These are phyloP conservation scores for Ophion ventricosus DNA, from an alignment of 2,888 invertebrate genomes.

Conservation along the genomic window DNA sequence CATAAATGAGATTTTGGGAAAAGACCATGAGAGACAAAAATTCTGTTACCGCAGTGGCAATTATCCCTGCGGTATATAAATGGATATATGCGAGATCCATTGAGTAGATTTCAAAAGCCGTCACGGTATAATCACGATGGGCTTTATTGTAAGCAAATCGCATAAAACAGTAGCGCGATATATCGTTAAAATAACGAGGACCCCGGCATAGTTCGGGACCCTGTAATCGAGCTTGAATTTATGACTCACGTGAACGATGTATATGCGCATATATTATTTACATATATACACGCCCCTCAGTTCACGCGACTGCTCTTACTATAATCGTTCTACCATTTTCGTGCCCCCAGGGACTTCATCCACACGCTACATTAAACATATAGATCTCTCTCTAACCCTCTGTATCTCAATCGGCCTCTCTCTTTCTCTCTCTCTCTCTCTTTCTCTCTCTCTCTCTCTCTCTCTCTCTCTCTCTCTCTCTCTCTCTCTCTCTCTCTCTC, in stretches of 20 bases:
- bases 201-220: slow-evolving; percentile 19
- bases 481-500: too few relatives aligned
- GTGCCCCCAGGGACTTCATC: slow-evolving; percentile 56
- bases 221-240: slow-evolving; percentile 55
- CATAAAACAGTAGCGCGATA: slow-evolving; percentile 10
- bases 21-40: neutral
- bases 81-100: slow-evolving; percentile 1
- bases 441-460: too few relatives aligned
- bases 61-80: neutral
- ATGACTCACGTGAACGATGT: slow-evolving; percentile 22
- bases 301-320: slow-evolving; percentile 43
- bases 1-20: too few relatives aligned
- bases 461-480: too few relatives aligned
- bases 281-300: slow-evolving; percentile 31
- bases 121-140: slow-evolving; percentile 43
- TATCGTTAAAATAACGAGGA: slow-evolving; percentile 47
- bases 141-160: slow-evolving; percentile 32
- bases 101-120: slow-evolving; percentile 21
- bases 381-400: neutral
- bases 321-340: slow-evolving; percentile 44
- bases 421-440: too few relatives aligned
- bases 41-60: neutral
- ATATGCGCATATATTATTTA: slow-evolving; percentile 28
- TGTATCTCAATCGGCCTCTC: too few relatives aligned
- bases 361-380: slow-evolving; percentile 25